Evolutionary conservation across 2,888 invertebrate species (phyloP).

Genomic region (Matsumyia berberina): DNA sequence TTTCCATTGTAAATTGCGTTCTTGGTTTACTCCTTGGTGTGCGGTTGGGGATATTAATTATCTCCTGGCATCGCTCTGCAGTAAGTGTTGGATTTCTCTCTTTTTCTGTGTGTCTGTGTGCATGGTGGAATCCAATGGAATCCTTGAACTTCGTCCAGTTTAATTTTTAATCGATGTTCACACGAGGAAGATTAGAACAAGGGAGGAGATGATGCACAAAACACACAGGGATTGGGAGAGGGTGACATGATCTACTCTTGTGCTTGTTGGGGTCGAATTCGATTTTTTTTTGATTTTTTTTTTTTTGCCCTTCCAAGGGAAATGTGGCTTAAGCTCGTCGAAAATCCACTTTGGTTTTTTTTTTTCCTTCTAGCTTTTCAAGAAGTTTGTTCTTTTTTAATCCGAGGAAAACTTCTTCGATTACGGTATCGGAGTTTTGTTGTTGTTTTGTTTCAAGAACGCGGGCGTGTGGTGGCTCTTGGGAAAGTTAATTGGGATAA

Average conservation of each 20-base stretch:
- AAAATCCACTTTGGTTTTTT: constrained; percentile 32
- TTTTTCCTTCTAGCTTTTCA: not conserved
- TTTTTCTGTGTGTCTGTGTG: not conserved
- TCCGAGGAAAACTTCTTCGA: constrained; percentile 6
- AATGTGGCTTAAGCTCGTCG: constrained; percentile 1
- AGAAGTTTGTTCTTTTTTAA: not conserved
- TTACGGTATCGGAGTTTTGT: not conserved
- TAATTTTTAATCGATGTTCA: constrained; percentile 49
- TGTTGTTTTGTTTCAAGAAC: not conserved
- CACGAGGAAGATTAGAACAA: constrained; percentile 23
- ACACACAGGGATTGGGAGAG: not conserved
- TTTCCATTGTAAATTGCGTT: constrained; percentile 53
- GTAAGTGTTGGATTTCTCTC: constrained; percentile 39
- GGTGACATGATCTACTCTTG: not conserved
- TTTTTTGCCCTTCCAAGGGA: not conserved
- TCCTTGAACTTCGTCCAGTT: constrained; percentile 56
- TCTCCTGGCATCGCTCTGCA: constrained; percentile 37
- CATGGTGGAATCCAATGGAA: constrained; percentile 24
- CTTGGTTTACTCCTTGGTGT: constrained; percentile 27
- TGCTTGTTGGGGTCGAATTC: constrained; percentile 27
- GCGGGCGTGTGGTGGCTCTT: not conserved
- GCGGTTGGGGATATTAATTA: constrained; percentile 50
- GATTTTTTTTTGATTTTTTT: not conserved
- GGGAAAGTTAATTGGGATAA: constrained; percentile 33
- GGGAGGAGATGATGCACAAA: not conserved